Percentiles rank a stretch among this genome's conserved stretches.
Conservation (phyloP, 2,113 vertebrate species). For the Ivindomyrus marchei region DNA sequence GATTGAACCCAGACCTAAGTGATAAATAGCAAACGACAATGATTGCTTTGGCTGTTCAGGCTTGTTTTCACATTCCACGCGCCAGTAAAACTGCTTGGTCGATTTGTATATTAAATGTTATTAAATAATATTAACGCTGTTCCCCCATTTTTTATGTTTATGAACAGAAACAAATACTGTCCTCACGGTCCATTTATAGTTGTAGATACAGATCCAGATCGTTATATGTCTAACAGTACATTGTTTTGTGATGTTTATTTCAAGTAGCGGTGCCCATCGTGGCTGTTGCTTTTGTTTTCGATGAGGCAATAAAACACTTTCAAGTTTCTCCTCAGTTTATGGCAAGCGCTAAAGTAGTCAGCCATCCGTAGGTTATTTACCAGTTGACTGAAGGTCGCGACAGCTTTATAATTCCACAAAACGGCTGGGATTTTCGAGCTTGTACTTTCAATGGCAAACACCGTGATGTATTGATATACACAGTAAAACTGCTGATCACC, state of each 20-base stretch:
- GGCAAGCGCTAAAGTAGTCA: neutral
- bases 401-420: neutral
- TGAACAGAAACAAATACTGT: neutral
- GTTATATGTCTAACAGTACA: neutral
- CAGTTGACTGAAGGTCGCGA: neutral
- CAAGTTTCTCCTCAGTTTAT: neutral
- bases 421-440: neutral
- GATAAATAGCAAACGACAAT: slow-evolving; percentile 22
- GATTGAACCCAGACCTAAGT: slow-evolving; percentile 20
- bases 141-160: neutral
- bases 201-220: neutral
- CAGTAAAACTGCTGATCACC: neutral
- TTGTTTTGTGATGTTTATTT: neutral
- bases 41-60: slow-evolving; percentile 21
- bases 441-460: neutral
- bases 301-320: slow-evolving; percentile 10
- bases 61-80: slow-evolving; percentile 24
- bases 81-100: slow-evolving; percentile 41
- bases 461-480: neutral
- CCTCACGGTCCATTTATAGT: neutral
- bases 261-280: neutral
- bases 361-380: neutral
- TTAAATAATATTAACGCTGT: neutral
- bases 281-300: neutral
- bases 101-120: neutral